phyloP scores from a whole-genome alignment of 2,113 vertebrate genomes.

The Leucopsar rothschildi region DNA sequence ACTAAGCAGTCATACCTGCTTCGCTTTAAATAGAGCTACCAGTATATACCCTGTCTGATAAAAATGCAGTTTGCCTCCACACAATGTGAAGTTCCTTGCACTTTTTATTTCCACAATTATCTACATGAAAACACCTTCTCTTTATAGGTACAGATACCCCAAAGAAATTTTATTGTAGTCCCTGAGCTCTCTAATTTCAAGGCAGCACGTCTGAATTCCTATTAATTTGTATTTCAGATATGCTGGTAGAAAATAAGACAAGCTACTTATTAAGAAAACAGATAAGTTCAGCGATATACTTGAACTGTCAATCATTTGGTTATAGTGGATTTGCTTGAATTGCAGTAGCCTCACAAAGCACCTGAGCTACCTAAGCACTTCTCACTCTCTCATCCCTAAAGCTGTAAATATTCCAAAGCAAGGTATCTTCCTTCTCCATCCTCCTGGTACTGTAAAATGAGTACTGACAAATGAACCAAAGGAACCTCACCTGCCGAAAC shows the following conservation, averaged over 20 bases:
- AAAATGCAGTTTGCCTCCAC: background rate
- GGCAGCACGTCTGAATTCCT: background rate
- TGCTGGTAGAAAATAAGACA: background rate
- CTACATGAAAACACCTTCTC: background rate
- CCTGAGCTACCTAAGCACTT: background rate
- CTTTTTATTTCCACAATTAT: background rate
- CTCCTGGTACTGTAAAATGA: background rate
- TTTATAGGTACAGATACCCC: background rate
- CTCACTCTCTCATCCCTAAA: background rate
- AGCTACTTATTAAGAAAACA: background rate
- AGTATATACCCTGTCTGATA: background rate
- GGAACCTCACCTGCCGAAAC: background rate
- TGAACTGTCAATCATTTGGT: background rate
- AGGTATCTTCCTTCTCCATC: background rate
- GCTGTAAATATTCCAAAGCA: background rate
- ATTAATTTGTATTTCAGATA: background rate
- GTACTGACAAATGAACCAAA: background rate
- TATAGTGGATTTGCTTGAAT: background rate
- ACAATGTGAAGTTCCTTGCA: rapidly evolving
- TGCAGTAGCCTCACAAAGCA: background rate
- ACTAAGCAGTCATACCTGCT: background rate
- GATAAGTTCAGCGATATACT: background rate
- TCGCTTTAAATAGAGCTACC: background rate
- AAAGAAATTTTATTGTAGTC: background rate
- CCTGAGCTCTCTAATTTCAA: background rate